Evolutionary conservation across 2,888 invertebrate genomes (phyloP).

Genomic region (Aspidapion aeneum): DNA sequence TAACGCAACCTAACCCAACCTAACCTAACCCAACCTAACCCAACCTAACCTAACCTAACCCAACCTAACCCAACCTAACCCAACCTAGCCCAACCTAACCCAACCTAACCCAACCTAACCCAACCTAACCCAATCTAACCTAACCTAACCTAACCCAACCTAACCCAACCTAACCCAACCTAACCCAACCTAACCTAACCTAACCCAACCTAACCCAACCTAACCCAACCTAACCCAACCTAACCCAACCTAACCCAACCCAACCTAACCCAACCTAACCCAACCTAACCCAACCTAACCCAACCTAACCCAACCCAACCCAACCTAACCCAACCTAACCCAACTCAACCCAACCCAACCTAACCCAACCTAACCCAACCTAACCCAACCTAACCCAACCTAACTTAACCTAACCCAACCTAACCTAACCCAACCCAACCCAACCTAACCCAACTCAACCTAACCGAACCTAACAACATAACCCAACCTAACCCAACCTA

Average conservation of each 20-base stretch:
- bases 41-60: neutral
- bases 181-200: conserved; percentile 8
- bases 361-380: conserved; percentile 3
- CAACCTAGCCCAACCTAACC: conserved; percentile 2
- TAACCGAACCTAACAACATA: neutral
- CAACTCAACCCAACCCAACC: conserved; percentile 2
- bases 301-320: conserved; percentile 8
- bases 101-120: neutral
- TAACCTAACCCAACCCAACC: neutral
- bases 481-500: conserved; percentile 3
- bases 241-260: conserved; percentile 3
- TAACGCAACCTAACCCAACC: conserved; percentile 2
- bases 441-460: conserved; percentile 5
- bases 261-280: conserved; percentile 7
- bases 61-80: conserved; percentile 3
- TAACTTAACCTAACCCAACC: neutral
- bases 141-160: conserved; percentile 3
- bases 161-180: conserved; percentile 4
- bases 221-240: neutral
- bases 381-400: neutral
- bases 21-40: conserved; percentile 7
- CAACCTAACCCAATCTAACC: neutral
- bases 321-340: conserved; percentile 1
- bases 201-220: conserved; percentile 13
- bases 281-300: conserved; percentile 1